Percentiles rank a stretch among this genome's conserved stretches.
Evolutionary conservation across 1,140 invertebrate genomes (phyloP).

Genomic region (Colletes gigas): DNA sequence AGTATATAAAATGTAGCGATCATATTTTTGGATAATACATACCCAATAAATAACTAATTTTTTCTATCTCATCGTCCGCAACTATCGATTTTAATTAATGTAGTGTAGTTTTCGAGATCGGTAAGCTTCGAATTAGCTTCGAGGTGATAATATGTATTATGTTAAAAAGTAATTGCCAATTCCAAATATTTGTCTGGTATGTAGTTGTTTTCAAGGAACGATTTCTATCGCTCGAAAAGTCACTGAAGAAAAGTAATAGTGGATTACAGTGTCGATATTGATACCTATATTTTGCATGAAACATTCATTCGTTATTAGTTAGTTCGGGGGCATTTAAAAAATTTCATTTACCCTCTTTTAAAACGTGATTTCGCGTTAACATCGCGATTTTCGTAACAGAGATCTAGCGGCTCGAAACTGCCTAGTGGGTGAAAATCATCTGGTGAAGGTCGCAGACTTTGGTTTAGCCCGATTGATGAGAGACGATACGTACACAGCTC

Average conservation of each 20-base stretch:
- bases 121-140: not conserved
- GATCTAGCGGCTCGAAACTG: constrained; percentile 99
- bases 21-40: not conserved
- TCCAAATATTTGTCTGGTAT: not conserved
- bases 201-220: not conserved
- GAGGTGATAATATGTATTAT: not conserved
- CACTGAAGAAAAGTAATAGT: constrained; percentile 4
- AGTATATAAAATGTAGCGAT: not conserved
- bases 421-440: constrained; percentile 97
- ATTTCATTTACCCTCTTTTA: constrained; percentile 22
- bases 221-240: not conserved
- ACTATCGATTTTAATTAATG: no score
- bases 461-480: constrained; percentile 98
- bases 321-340: constrained; percentile 22
- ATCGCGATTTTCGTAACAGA: constrained; percentile 79
- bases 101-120: not conserved
- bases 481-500: constrained; percentile 98
- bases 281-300: not conserved
- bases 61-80: no score
- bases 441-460: constrained; percentile 98
- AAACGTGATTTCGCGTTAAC: constrained; percentile 19
- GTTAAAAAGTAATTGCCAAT: not conserved
- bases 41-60: no score
- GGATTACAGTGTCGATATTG: constrained; percentile 13
- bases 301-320: constrained; percentile 18